These are phyloP conservation scores for Anastrepha obliqua DNA, from an alignment of 1,140 invertebrate species.

Conservation along the genomic window DNA sequence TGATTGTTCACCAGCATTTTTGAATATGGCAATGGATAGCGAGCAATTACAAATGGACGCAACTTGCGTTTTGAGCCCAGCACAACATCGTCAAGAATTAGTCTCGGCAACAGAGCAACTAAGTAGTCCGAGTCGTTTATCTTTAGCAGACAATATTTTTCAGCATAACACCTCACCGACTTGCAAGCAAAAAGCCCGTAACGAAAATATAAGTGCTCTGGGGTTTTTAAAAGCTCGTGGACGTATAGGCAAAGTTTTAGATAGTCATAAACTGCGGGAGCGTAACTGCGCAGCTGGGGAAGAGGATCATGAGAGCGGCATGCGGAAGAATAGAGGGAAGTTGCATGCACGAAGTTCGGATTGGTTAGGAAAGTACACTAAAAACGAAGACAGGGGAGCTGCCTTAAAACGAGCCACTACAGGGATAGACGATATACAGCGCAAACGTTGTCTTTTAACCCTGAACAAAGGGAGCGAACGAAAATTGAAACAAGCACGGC, in stretches of 20 bases:
- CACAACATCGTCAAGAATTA: slow-evolving; percentile 1
- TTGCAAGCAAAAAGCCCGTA: background rate
- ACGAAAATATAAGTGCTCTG: slow-evolving; percentile 24
- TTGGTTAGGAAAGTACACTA: background rate
- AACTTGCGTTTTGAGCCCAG: slow-evolving; percentile 37
- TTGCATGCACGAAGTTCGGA: background rate
- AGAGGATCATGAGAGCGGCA: background rate
- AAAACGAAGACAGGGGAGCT: background rate
- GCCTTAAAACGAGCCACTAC: background rate
- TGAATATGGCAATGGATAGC: slow-evolving; percentile 67
- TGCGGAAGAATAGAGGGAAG: background rate
- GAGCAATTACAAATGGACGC: slow-evolving; percentile 60
- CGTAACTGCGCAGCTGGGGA: background rate
- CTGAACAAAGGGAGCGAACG: slow-evolving; percentile 13
- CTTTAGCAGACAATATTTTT: background rate
- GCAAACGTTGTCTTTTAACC: background rate
- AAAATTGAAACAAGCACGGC: slow-evolving; percentile 7
- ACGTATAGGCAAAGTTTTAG: background rate
- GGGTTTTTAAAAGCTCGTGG: slow-evolving; percentile 28
- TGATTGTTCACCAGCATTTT: slow-evolving; percentile 33
- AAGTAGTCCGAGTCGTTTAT: background rate
- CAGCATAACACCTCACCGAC: slow-evolving; percentile 22
- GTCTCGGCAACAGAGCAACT: background rate
- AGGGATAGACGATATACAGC: background rate
- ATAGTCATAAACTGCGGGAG: background rate